A percentile compares a stretch with the other conserved stretches of the same genome.
These are phyloP conservation scores for Zeus faber DNA, from an alignment of 2,113 vertebrate genomes.

Conservation along the genomic window DNA sequence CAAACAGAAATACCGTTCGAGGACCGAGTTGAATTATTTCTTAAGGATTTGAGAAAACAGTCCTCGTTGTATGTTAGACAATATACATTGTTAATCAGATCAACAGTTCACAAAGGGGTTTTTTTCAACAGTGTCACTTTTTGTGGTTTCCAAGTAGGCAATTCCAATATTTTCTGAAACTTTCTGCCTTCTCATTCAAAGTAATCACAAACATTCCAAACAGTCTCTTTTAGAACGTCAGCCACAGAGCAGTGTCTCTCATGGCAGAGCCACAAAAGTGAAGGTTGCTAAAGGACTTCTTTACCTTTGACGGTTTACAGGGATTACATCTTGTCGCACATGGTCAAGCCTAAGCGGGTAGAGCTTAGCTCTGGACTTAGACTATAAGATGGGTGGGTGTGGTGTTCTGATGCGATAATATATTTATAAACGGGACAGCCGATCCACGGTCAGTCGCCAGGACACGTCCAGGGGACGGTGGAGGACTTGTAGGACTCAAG, in stretches of 20 bases:
- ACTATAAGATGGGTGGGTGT: conserved; percentile 37
- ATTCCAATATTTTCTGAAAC: conserved; percentile 9
- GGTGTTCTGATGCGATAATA: conserved; percentile 53
- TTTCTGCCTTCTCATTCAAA: conserved; percentile 26
- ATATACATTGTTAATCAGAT: not conserved
- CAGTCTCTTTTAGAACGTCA: too few species aligned
- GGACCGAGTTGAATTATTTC: not conserved
- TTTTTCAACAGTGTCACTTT: not conserved
- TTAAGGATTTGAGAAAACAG: not conserved
- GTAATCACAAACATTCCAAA: too few species aligned
- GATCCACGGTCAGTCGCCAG: not conserved
- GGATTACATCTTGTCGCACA: conserved; percentile 66
- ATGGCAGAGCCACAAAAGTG: conserved; percentile 18
- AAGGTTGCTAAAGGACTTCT: conserved; percentile 28
- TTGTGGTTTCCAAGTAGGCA: too few species aligned
- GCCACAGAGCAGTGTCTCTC: conserved; percentile 4
- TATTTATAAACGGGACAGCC: conserved; percentile 36
- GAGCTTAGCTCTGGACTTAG: conserved; percentile 57
- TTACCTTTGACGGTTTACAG: conserved; percentile 55
- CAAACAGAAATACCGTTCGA: not conserved
- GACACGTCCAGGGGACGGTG: not conserved
- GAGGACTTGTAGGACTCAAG: not conserved
- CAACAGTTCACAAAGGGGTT: not conserved
- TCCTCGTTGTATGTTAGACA: not conserved
- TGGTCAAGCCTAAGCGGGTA: conserved; percentile 56